Conservation (phyloP, 2,888 invertebrate genomes). For the Notocelia uddmanniana region DNA sequence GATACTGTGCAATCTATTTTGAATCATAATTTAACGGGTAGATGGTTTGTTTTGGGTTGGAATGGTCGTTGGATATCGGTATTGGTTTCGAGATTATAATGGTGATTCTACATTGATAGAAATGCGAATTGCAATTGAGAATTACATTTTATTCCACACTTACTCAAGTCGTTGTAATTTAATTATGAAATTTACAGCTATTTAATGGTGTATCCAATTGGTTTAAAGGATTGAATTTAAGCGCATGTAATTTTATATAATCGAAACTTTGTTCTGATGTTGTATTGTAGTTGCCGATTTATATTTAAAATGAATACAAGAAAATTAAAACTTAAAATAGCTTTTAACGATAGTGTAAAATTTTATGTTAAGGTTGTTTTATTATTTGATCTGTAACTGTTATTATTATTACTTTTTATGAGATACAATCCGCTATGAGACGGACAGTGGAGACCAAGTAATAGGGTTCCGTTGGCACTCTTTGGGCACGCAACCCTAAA, state of each 20-base stretch:
- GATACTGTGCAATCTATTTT: slow-evolving; percentile 11
- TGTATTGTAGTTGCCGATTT: neutral
- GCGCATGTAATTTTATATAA: neutral
- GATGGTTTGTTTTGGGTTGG: neutral
- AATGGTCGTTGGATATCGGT: slow-evolving; percentile 36
- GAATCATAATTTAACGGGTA: neutral
- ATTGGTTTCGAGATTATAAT: slow-evolving; percentile 52
- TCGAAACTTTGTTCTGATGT: too few relatives aligned
- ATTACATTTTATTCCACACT: slow-evolving; percentile 20
- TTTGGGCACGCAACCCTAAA: too few relatives aligned
- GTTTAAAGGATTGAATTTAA: neutral
- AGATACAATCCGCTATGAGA: too few relatives aligned
- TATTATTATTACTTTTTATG: too few relatives aligned
- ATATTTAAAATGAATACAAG: neutral
- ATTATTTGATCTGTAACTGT: too few relatives aligned
- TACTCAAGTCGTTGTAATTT: slow-evolving; percentile 8
- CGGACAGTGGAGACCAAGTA: too few relatives aligned
- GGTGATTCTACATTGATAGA: slow-evolving; percentile 45
- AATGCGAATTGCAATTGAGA: slow-evolving; percentile 20
- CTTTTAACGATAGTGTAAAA: too few relatives aligned
- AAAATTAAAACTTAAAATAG: too few relatives aligned
- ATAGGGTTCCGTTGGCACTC: too few relatives aligned
- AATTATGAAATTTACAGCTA: slow-evolving; percentile 5
- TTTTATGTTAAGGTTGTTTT: too few relatives aligned
- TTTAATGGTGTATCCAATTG: slow-evolving; percentile 11